These are phyloP conservation scores for Guaruba guarouba DNA, from an alignment of 2,113 vertebrate species.

Conservation along the genomic window DNA sequence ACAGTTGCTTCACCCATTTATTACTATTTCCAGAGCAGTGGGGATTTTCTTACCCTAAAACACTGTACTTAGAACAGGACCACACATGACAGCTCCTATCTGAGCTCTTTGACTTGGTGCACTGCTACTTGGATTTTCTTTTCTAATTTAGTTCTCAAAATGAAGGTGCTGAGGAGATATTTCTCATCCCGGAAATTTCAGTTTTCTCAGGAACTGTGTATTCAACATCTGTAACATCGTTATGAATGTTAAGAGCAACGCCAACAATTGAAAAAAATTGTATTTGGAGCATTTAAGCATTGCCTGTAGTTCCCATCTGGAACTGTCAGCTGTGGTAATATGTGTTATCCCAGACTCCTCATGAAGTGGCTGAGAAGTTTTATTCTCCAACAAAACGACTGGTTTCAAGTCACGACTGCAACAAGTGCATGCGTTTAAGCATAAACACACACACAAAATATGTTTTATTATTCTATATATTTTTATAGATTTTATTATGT, in stretches of 20 bases:
- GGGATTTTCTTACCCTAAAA: background rate
- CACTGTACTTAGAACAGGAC: background rate
- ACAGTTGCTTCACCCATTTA: background rate
- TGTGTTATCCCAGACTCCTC: background rate
- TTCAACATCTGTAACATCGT: background rate
- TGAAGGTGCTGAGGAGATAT: background rate
- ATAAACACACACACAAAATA: background rate
- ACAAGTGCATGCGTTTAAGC: background rate
- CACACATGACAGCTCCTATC: background rate
- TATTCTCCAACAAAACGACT: background rate
- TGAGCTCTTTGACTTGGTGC: background rate
- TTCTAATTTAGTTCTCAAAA: background rate
- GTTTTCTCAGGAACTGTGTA: background rate
- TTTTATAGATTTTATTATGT: background rate
- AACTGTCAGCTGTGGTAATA: background rate
- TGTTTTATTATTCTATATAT: background rate
- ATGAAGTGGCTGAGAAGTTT: background rate
- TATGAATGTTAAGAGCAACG: background rate
- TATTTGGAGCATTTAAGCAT: background rate
- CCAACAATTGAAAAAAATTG: background rate
- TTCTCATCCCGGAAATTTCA: background rate
- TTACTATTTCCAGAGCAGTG: background rate
- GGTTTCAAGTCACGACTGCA: background rate
- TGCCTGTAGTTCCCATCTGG: background rate
- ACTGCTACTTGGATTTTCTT: background rate